phyloP scores from a whole-genome alignment of 1,140 invertebrate species.

The Drosophila chauvacae region DNA sequence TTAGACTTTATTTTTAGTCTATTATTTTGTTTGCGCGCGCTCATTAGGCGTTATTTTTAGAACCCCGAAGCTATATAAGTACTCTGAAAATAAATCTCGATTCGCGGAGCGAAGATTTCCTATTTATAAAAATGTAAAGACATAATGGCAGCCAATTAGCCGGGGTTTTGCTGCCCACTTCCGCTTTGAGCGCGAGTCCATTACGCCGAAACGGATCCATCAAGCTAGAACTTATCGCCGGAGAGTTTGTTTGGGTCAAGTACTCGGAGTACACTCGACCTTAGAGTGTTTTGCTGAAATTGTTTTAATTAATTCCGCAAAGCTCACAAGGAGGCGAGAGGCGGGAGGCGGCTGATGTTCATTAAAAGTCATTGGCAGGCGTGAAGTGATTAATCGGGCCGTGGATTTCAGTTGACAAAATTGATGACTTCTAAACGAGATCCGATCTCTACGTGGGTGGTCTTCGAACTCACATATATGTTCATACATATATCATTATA shows the following conservation, averaged over 20 bases:
- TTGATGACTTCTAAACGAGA: conserved; percentile 40
- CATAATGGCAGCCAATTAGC: conserved; percentile 52
- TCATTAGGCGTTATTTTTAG: conserved; percentile 45
- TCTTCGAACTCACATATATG: conserved; percentile 8
- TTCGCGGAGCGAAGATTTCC: conserved; percentile 29
- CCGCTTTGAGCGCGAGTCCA: conserved; percentile 32
- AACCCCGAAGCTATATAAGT: conserved; percentile 13
- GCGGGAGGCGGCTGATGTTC: conserved; percentile 20
- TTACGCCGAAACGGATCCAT: conserved; percentile 40
- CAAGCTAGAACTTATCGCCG: conserved; percentile 34
- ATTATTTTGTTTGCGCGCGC: conserved; percentile 28
- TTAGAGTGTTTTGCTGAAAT: conserved; percentile 41
- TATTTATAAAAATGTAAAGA: conserved; percentile 57
- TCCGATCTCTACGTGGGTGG: conserved; percentile 16
- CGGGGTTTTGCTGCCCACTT: conserved; percentile 37
- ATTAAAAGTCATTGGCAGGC: conserved; percentile 61
- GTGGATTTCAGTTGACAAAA: conserved; percentile 50
- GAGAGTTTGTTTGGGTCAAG: conserved; percentile 67
- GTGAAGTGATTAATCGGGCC: conserved; percentile 59
- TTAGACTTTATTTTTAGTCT: conserved; percentile 34
- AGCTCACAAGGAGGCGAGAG: conserved; percentile 17
- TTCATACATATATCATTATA: conserved; percentile 18
- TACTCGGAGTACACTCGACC: conserved; percentile 30
- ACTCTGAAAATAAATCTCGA: conserved; percentile 42
- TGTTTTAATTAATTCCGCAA: conserved; percentile 67